Percentiles rank a stretch among this genome's conserved stretches.
Evolutionary conservation across 2,888 invertebrate species (phyloP).

Genomic region (Lydus trimaculatus): DNA sequence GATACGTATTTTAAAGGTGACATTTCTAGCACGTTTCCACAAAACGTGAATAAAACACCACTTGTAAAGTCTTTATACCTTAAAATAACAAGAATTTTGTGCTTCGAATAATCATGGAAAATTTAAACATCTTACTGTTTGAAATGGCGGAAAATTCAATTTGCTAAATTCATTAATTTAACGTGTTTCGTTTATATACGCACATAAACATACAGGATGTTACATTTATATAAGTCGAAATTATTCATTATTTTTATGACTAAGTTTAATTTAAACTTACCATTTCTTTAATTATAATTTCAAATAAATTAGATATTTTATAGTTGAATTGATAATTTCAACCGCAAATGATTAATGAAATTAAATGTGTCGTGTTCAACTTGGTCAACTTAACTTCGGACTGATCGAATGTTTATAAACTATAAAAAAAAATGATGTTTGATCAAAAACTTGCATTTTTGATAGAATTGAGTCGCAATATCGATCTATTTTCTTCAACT

Average conservation of each 20-base stretch:
- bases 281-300: neutral
- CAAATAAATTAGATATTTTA: neutral
- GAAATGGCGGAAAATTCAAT: conserved; percentile 25
- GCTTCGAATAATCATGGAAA: conserved; percentile 25
- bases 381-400: too few species aligned
- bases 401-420: too few species aligned
- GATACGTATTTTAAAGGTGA: conserved; percentile 13
- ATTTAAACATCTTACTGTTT: conserved; percentile 18
- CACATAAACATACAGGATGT: neutral
- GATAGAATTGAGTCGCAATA: too few species aligned
- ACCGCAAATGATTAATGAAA: too few species aligned
- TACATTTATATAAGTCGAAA: neutral
- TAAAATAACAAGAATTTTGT: conserved; percentile 25
- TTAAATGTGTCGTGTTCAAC: too few species aligned
- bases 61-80: too few species aligned
- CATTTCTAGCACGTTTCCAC: conserved; percentile 27
- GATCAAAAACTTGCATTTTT: too few species aligned
- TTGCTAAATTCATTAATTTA: conserved; percentile 26
- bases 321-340: too few species aligned
- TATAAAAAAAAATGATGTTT: too few species aligned
- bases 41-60: conserved; percentile 27
- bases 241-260: too few species aligned
- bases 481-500: too few species aligned
- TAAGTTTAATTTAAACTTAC: neutral
- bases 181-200: conserved; percentile 8